Conservation (phyloP, 1,140 invertebrate species). For the Euwallacea fornicatus region DNA sequence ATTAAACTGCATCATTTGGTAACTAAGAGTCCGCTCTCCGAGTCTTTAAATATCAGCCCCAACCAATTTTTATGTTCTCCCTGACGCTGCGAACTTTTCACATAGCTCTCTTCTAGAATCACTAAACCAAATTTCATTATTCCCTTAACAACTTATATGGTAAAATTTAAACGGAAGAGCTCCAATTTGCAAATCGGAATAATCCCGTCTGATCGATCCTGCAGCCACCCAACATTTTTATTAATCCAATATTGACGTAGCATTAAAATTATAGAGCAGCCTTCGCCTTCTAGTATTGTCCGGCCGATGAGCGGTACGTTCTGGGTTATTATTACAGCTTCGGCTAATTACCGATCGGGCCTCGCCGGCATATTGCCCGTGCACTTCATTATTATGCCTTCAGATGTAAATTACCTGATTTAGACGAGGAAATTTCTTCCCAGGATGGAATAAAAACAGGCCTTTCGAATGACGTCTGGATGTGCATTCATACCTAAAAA, state of each 20-base stretch:
- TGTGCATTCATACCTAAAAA: no score
- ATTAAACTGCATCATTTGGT: no score
- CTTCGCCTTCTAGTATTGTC: slow-evolving; percentile 41
- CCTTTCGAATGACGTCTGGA: no score
- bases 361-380: background rate
- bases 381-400: slow-evolving; percentile 32
- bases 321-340: slow-evolving; percentile 40
- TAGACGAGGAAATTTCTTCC: slow-evolving; percentile 20
- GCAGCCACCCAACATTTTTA: slow-evolving; percentile 8
- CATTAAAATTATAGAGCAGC: slow-evolving; percentile 31
- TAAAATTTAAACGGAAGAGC: background rate
- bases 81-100: background rate
- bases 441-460: no score
- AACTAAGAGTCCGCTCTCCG: no score
- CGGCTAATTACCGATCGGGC: slow-evolving; percentile 38
- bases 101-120: background rate
- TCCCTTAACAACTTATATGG: background rate
- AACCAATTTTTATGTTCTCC: background rate
- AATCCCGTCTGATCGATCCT: no score
- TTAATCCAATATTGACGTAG: slow-evolving; percentile 32
- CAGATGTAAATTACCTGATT: slow-evolving; percentile 30
- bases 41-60: no score
- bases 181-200: background rate
- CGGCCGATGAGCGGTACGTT: slow-evolving; percentile 27
- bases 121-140: background rate